Evolutionary conservation across 2,113 vertebrate genomes (phyloP), one percentile per base, ranked within the genome.

Genomic region (Phaetusa simplex): DNA sequence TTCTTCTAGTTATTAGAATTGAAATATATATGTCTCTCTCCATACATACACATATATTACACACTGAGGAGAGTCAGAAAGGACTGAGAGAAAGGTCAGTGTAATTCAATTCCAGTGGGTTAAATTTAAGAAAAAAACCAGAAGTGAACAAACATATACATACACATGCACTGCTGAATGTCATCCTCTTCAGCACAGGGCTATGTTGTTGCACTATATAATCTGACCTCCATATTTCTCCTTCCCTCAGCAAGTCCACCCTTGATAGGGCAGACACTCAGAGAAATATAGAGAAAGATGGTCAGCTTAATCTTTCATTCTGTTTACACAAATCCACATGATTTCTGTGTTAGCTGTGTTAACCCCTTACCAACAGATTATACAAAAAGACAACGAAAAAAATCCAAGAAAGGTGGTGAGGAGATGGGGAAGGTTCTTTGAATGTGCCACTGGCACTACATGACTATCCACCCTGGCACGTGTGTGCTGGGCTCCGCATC

Each of bases 61-160:
- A 53, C 56, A 47, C n/a, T 36, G 77, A 91, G 38, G 59, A 88
- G 36, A 73, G 40, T 78, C 88, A 95, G 80, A 84, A 90, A 92
- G 64, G 59, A 73, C 69, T 52, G 86, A 53, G 80, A 74, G 71
- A 91, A 95, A 96, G 80, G 77, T 89, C 86, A 94, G 40, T 67
- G 43, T 74, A 92, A 91, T 94, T 94, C 69, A 93, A 91, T 85
- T 87, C 78, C 61, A 85, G 2, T 67, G 87, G 47, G 65, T 88
- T 78, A 88, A 90, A 72, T 82, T 47, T 85, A 89, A 81, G 82
- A 65, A 93, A 56, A 94, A 92, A 88, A 59, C 1, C 6, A 79
- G 47, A 73, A 69, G 40, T 77, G 61, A 85, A 43, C 83, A 88
- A 92, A 82, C 36, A 21, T 52, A 61, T 19, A 42, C 42, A 53